Evolutionary conservation across 2,113 vertebrate genomes (phyloP).

Genomic region (Cryptomyrus ogoouensis): DNA sequence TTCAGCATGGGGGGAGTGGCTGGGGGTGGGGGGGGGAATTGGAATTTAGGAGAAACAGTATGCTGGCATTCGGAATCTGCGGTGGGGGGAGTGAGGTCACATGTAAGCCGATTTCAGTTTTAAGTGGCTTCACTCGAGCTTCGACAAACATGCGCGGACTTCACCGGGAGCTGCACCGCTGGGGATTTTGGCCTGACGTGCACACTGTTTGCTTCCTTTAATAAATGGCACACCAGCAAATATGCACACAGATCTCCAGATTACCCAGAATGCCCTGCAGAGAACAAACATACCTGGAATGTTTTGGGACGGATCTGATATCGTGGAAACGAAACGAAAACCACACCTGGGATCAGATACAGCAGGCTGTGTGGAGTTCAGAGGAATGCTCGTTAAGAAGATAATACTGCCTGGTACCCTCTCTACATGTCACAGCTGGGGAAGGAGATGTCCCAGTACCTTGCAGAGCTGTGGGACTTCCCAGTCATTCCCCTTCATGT

Average conservation of each 20-base stretch:
- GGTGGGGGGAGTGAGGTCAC: neutral
- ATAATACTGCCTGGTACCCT: neutral
- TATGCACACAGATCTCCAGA: neutral
- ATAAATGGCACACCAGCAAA: neutral
- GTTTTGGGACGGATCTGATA: neutral
- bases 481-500: neutral
- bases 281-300: neutral
- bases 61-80: neutral
- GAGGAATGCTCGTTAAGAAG: neutral
- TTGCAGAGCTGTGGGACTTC: neutral
- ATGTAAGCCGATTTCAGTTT: neutral
- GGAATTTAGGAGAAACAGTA: neutral
- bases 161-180: neutral
- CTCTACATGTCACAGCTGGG: neutral
- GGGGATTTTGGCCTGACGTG: neutral
- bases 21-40: neutral
- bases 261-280: conserved; percentile 10
- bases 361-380: neutral
- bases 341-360: neutral
- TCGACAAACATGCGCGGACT: neutral
- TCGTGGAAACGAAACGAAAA: neutral
- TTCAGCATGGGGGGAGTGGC: neutral
- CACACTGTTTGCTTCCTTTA: neutral
- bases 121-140: neutral
- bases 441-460: neutral